Evolutionary conservation across 1,140 invertebrate genomes (phyloP), one percentile per base, ranked within the genome.

Genomic region (Drepana arcuata): DNA sequence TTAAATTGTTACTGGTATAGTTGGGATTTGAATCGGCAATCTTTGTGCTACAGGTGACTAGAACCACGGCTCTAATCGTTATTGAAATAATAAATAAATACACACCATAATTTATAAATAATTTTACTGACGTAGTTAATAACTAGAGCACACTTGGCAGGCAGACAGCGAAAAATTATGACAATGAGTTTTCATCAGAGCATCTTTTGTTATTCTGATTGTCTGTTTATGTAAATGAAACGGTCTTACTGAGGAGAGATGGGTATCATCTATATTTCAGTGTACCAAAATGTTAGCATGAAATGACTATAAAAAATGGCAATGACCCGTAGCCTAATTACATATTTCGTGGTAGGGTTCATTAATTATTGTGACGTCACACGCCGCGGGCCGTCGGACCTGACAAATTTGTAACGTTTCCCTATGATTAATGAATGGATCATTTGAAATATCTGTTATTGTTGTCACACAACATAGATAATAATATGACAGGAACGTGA

Each of bases 341-440:
- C 48, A 41, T 41, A 41, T 47, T 39, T 39, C 38, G 13, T 39
- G 21, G 41, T 30, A 38, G 30, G 34, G 48, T 61, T 56, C 54
- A 59, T 65, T 65, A 65, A 61, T 60, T 55, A 57, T 48, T 52
- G 34, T 30, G 26, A 37, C 29, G 41, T 36, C 41, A 38, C 26
- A 29, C 37, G 41, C 29, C 30, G 40, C 30, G 12, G 33, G 40
- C 25, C 35, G 32, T 43, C 32, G n/a, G n/a, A 23, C 29, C 29
- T 54, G 55, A 54, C 50, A 54, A 58, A 58, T 58, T 54, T 38
- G 44, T 51, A 48, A 41, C 34, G 40, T 54, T 48, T 47, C 24
- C 33, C 33, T 31, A 32, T 59, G 55, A 59, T 59, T 51, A 54
- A 59, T 59, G 47, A 23, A 21, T 39, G n/a, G n/a, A n/a, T n/a